Evolutionary conservation across 1,140 invertebrate genomes (phyloP), one percentile per base, ranked within the genome.

Genomic region (Aradophagus sp.): DNA sequence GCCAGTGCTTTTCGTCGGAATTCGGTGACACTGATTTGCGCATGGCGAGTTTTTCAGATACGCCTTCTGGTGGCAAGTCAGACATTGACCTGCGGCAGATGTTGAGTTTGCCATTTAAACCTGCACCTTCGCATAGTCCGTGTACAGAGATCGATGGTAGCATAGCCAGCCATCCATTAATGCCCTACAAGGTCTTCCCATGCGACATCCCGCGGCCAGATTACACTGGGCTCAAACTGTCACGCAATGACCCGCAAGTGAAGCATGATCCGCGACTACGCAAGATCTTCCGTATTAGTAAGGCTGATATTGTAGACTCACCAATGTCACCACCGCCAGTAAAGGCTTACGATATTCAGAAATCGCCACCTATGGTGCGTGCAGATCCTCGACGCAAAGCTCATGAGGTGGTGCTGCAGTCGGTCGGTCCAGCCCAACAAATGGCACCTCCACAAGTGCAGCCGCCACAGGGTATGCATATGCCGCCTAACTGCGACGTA

Each of bases 131-230:
- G 55, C 93, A 93, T 69, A 88, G 91, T 11, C 92, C 93, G 1
- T 93, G 93, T 19, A 93, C 90, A 0, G 93, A 95, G 86, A 95
- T 96, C 47, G 91, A 95, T 76, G 93, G 92, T 4, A 93, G 92
- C 7, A 87, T 93, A 19, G 89, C 89, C 17, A 91, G 91, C 38
- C 93, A 95, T 84, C 89, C 90, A 0, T 91, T 91, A 0, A 90
- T 94, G 19, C 68, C 81, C 1, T 95, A 92, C 84, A 91, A 90
- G 77, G 86, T 91, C 15, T 68, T 67, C 23, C 79, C 89, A 2
- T 89, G 93, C 13, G 89, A 90, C 52, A 90, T 93, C 68, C 91
- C 92, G 0, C 84, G 89, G 32, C 91, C 92, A 0, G 90, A 93
- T 75, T 95, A 93, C 72, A 89, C 88, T 0, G 90, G 92, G 41